These are phyloP conservation scores for Drosophila mauritiana DNA, from an alignment of 1,140 invertebrate genomes.

Conservation along the genomic window DNA sequence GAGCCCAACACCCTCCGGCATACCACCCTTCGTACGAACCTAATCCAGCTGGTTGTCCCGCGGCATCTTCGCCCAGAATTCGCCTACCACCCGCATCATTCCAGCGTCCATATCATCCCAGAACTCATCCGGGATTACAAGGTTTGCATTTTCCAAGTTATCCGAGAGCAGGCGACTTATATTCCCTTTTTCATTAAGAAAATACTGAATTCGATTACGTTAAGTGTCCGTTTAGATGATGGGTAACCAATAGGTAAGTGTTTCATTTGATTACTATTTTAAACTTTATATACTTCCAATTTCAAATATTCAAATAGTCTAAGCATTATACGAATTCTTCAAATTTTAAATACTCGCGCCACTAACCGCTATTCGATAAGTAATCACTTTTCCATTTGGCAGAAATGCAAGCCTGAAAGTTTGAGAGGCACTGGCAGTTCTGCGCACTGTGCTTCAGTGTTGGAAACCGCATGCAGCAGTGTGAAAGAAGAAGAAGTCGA, in stretches of 20 bases:
- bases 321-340: too few relatives aligned
- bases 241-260: too few relatives aligned
- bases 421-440: background rate
- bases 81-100: background rate
- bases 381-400: too few relatives aligned
- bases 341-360: background rate
- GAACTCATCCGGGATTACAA: background rate
- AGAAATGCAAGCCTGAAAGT: background rate
- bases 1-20: too few relatives aligned
- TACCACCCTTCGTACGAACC: too few relatives aligned
- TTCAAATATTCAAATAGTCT: too few relatives aligned
- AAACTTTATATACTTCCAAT: too few relatives aligned
- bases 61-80: background rate
- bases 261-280: too few relatives aligned
- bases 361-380: background rate
- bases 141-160: background rate
- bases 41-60: background rate
- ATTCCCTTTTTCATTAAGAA: background rate
- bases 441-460: background rate
- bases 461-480: background rate
- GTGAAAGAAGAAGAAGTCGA: constrained; percentile 5
- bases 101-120: background rate
- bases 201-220: background rate
- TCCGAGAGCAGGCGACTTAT: background rate
- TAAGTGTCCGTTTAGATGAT: constrained; percentile 5